Conservation (phyloP, 2,888 invertebrate species). For the Lycaena phlaeas region DNA sequence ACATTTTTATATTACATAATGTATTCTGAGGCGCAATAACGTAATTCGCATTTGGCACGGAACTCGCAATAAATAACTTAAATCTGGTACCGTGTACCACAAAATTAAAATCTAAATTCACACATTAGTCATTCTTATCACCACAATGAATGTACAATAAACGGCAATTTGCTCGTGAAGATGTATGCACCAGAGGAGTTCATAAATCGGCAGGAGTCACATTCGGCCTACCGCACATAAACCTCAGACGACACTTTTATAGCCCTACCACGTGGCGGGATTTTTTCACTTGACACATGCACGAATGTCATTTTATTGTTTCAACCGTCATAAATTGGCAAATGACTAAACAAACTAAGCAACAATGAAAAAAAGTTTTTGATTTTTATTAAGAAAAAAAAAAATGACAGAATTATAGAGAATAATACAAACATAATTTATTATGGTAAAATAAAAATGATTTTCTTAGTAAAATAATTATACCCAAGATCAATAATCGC, state of each 20-base stretch:
- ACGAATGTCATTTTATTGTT: conserved; percentile 65
- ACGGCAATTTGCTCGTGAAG: conserved; percentile 71
- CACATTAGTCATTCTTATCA: conserved; percentile 56
- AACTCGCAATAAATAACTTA: not conserved
- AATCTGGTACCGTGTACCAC: conserved; percentile 15
- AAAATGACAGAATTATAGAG: no score
- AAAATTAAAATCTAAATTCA: conserved; percentile 37
- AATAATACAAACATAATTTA: no score
- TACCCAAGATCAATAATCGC: no score
- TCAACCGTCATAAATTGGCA: conserved; percentile 21
- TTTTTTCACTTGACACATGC: conserved; percentile 69
- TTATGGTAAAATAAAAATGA: no score
- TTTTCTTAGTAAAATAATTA: no score
- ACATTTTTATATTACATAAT: not conserved
- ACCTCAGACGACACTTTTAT: conserved; percentile 69
- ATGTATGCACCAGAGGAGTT: conserved; percentile 59
- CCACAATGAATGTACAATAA: conserved; percentile 33
- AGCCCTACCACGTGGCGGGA: conserved; percentile 65
- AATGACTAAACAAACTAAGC: no score
- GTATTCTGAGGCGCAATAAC: not conserved
- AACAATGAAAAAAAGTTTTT: no score
- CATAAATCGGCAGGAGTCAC: conserved; percentile 64
- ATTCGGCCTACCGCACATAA: conserved; percentile 71
- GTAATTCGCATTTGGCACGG: not conserved
- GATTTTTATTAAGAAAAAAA: no score